Conservation (phyloP, 1,140 invertebrate species). For the Leptinotarsa defecta region DNA sequence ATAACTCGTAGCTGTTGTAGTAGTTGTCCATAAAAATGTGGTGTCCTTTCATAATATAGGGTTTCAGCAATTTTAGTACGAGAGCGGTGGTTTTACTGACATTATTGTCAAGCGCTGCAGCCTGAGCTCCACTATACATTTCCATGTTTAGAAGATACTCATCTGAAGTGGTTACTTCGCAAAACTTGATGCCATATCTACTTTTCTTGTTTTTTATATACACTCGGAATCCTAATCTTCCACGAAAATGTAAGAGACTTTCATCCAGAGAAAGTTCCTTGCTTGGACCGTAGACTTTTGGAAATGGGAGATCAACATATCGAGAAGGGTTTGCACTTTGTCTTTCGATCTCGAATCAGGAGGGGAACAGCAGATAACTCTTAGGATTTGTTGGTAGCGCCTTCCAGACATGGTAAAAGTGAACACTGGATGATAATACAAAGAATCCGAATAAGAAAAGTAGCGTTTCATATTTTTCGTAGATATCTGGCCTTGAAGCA, state of each 20-base stretch:
- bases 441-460: constrained; percentile 2
- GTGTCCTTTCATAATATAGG: constrained; percentile 24
- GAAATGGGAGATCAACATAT: constrained; percentile 8
- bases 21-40: constrained; percentile 27
- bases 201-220: constrained; percentile 28
- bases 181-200: constrained; percentile 20
- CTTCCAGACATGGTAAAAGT: constrained; percentile 7
- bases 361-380: constrained; percentile 1
- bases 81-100: background rate
- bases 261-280: constrained; percentile 19
- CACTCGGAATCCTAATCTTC: constrained; percentile 14
- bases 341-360: background rate
- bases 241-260: constrained; percentile 16
- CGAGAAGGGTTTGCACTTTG: background rate
- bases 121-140: constrained; percentile 12
- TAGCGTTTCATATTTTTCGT: background rate
- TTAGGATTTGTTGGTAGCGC: constrained; percentile 17
- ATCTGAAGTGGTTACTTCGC: constrained; percentile 10
- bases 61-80: constrained; percentile 19
- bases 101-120: background rate
- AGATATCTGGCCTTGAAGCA: background rate
- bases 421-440: constrained; percentile 24
- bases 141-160: constrained; percentile 23
- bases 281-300: background rate
- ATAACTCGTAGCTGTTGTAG: constrained; percentile 20